phyloP scores from a whole-genome alignment of 2,113 vertebrate species.

The Pluvianellus socialis region DNA sequence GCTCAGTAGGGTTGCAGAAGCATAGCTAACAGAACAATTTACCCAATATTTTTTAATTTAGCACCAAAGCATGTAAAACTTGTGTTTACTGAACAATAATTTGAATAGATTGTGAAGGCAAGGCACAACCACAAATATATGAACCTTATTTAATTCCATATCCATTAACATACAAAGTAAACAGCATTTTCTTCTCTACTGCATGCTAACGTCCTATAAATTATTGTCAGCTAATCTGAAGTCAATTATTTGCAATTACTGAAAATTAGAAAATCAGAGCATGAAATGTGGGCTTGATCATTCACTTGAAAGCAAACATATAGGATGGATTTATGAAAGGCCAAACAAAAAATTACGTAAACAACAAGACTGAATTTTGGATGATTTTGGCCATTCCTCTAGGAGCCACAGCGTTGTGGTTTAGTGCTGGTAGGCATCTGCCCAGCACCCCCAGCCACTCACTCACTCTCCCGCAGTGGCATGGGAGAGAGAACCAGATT shows the following conservation, averaged over 20 bases:
- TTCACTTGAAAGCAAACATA: neutral
- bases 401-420: neutral
- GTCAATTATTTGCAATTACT: slow-evolving; percentile 18
- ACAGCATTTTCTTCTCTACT: neutral
- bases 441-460: neutral
- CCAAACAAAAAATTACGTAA: neutral
- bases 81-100: neutral
- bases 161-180: neutral
- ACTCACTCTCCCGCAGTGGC: neutral
- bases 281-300: neutral
- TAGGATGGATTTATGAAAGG: neutral
- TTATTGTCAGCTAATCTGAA: slow-evolving; percentile 3
- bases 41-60: neutral
- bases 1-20: neutral
- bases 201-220: neutral
- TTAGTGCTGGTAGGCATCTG: neutral
- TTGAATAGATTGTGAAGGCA: neutral
- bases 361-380: neutral
- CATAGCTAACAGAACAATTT: neutral
- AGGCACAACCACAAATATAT: neutral
- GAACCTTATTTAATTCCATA: neutral
- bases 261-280: neutral
- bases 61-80: neutral
- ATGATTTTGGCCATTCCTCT: neutral
- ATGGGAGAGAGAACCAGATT: neutral